phyloP scores from a whole-genome alignment of 2,888 invertebrate species.

The Caprella mutica region DNA sequence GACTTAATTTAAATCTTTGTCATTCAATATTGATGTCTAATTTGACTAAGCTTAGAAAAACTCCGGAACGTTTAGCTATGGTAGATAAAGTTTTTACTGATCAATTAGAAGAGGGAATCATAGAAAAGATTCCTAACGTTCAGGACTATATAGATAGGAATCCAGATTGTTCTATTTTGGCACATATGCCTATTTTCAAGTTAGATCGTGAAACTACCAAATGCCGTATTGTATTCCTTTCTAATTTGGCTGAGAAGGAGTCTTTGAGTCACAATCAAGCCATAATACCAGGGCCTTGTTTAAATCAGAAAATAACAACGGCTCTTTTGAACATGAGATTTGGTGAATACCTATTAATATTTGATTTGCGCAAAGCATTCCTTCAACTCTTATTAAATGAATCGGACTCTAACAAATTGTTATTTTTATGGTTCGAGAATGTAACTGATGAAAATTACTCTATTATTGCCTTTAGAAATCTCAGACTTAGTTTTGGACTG shows the following conservation, averaged over 20 bases:
- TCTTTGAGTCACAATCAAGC: not conserved
- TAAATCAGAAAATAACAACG: slow-evolving; percentile 5
- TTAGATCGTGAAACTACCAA: not conserved
- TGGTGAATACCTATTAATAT: not conserved
- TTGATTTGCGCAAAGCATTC: not conserved
- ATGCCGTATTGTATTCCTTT: slow-evolving; percentile 4
- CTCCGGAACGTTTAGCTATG: too few species aligned
- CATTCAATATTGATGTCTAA: too few species aligned
- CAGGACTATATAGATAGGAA: too few species aligned
- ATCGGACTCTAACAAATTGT: not conserved
- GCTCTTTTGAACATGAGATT: not conserved
- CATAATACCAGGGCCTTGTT: not conserved
- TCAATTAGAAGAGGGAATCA: too few species aligned
- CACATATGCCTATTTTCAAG: too few species aligned
- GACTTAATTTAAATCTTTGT: too few species aligned
- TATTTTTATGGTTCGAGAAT: slow-evolving; percentile 8
- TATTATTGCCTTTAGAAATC: not conserved
- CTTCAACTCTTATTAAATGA: not conserved
- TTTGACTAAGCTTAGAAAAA: too few species aligned
- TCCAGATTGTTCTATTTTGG: too few species aligned
- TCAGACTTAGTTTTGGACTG: slow-evolving; percentile 3
- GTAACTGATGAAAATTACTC: not conserved
- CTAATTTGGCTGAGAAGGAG: not conserved
- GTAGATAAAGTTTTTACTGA: too few species aligned
- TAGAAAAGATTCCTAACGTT: too few species aligned